These are phyloP conservation scores for Malurus leucopterus DNA, from an alignment of 2,797 vertebrate genomes.

Conservation along the genomic window DNA sequence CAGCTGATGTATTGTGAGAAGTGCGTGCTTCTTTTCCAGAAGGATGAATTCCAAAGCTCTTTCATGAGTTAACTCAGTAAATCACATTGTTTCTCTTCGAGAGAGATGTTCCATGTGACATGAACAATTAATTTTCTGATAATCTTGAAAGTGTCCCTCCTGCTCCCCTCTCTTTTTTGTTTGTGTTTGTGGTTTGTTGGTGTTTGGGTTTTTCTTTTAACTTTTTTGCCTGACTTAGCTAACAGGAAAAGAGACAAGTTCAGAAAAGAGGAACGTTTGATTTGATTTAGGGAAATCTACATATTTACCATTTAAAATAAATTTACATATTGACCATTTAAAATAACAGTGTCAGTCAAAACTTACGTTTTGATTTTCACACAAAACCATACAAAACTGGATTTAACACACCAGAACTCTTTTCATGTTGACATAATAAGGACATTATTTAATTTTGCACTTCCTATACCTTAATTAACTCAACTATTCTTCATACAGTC, in stretches of 20 bases:
- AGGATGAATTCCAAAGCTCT: constrained; percentile 4
- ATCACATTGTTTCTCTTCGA: not conserved
- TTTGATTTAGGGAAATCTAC: not conserved
- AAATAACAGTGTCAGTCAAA: not conserved
- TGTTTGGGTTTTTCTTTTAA: not conserved
- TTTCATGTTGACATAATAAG: not conserved
- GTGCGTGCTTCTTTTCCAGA: not conserved
- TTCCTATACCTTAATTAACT: not conserved
- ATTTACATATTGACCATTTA: not conserved
- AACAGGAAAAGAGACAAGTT: not conserved
- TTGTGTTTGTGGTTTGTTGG: not conserved
- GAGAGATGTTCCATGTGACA: not conserved
- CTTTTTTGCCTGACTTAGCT: not conserved
- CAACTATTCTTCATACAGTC: not conserved
- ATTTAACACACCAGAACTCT: not conserved
- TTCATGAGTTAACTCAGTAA: not conserved
- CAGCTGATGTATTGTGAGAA: constrained; percentile 20
- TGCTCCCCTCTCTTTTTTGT: not conserved
- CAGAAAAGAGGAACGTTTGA: not conserved
- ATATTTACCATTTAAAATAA: not conserved
- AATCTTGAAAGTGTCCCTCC: not conserved
- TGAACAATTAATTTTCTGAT: not conserved
- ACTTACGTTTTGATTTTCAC: not conserved
- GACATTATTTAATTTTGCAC: not conserved
- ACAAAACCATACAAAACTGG: not conserved